Conservation (phyloP, 2,888 invertebrate genomes). For the Epirrita christyi region DNA sequence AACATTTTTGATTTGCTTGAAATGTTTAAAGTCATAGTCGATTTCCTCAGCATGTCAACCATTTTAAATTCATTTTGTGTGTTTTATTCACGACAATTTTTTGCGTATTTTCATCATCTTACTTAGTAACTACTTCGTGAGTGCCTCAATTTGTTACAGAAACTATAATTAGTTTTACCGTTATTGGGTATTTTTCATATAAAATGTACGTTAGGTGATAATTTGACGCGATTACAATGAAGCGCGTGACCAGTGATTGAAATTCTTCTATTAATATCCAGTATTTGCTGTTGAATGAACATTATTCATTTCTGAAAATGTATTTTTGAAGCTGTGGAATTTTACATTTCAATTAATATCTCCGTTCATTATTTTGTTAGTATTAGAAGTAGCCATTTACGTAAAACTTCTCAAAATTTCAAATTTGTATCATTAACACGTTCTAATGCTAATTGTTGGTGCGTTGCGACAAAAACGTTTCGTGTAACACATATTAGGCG, state of each 20-base stretch:
- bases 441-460: conserved; percentile 74
- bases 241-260: neutral
- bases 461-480: conserved; percentile 67
- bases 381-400: conserved; percentile 47
- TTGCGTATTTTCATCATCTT: conserved; percentile 63
- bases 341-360: neutral
- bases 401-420: conserved; percentile 62
- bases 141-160: conserved; percentile 72
- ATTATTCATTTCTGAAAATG: too few relatives aligned
- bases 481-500: conserved; percentile 79
- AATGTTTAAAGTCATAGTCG: neutral
- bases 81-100: conserved; percentile 48
- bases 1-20: too few relatives aligned
- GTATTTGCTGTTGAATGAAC: too few relatives aligned
- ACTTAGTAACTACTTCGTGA: conserved; percentile 70
- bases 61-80: neutral
- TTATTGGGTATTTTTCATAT: neutral
- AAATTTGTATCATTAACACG: conserved; percentile 77
- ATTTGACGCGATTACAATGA: neutral
- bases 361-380: conserved; percentile 30
- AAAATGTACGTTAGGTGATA: neutral
- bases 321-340: neutral
- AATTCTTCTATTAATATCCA: too few relatives aligned
- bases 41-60: neutral
- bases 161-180: conserved; percentile 66